Percentiles rank a stretch among this genome's conserved stretches.
These are phyloP conservation scores for Drosophila nikananu DNA, from an alignment of 1,140 invertebrate genomes.

Conservation along the genomic window DNA sequence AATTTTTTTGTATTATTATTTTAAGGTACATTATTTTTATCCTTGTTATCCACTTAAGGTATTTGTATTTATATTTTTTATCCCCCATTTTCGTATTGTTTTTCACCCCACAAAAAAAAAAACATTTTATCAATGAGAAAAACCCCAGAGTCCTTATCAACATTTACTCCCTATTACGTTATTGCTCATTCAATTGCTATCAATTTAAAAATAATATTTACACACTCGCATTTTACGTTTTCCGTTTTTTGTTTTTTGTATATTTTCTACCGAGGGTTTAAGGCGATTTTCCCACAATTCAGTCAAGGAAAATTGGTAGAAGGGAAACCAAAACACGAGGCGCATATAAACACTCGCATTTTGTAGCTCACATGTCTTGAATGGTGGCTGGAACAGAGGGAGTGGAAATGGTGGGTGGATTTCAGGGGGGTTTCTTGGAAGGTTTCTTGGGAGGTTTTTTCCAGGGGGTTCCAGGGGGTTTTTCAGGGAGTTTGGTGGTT, in stretches of 20 bases:
- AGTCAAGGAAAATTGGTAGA: constrained; percentile 6
- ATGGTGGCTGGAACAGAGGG: constrained; percentile 8
- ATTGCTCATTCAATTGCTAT: constrained; percentile 75
- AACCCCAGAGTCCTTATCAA: constrained; percentile 11
- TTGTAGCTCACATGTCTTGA: constrained; percentile 51
- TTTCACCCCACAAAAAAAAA: neutral
- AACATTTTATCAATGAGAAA: constrained; percentile 22
- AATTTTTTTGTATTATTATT: neutral
- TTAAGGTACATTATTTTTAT: constrained; percentile 5
- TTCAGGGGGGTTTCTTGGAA: no score
- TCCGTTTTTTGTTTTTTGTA: constrained; percentile 14
- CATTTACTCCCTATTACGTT: constrained; percentile 68
- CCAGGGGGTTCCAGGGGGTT: neutral
- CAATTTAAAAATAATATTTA: constrained; percentile 80
- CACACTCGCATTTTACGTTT: constrained; percentile 60
- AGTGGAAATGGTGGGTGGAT: neutral
- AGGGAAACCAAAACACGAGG: constrained; percentile 50
- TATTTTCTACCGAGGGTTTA: constrained; percentile 12
- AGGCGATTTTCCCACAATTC: constrained; percentile 40
- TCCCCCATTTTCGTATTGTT: neutral
- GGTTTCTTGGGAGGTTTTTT: neutral
- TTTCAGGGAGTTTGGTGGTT: constrained; percentile 4
- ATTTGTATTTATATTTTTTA: constrained; percentile 3
- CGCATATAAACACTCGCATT: constrained; percentile 68
- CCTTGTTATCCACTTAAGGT: constrained; percentile 9